Base-by-base conservation (phyloP, 1,140 invertebrate species). In the Pseudomyrmex sp. region DNA sequence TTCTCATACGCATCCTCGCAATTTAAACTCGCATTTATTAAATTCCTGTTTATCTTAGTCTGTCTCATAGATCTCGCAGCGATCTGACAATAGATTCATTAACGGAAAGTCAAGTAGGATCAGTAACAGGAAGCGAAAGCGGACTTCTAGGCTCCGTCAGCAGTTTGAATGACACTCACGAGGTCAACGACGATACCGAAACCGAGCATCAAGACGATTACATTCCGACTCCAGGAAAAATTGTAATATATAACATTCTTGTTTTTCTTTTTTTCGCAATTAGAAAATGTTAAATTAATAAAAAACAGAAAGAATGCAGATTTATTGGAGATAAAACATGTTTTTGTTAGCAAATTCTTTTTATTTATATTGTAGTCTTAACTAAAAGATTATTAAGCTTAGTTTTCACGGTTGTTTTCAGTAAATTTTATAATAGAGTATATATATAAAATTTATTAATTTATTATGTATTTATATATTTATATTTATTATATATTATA, bases 81-180 rank as follows among this genome's bases (percentile, higher is more conserved):
- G 94, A 94, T 85, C 90, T 94, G 70, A 94, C 93, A n/a, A 93
- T 94, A 82, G 93, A 94, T 65, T 95, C 94, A 7, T 90, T 95
- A 56, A 94, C 92, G 20, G 94, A 94, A 72, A 95, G 95, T 86
- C 94, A 94, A 89, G 93, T 94, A 58, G 93, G 93, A 72, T 95
- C 95, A 20, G 92, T 94, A 5, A 94, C 94, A 0, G 94, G 94
- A 12, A 94, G 94, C 56, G 94, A 95, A 80, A 94, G 93, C 46
- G 94, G 93, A 58, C 83, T 95, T 18, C 86, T 95, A 4, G 94
- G 93, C 35, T 95, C 94, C 26, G 92, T 94, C 13, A 94, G 92
- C 86, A 95, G 94, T 80, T 92, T 95, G 12, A 95, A 94, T 73
- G 94, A 95, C 68, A 93, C 94, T 1, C 94, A 95, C 48, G 92